Conservation (phyloP, 2,113 vertebrate genomes). For the Gadus chalcogrammus region DNA sequence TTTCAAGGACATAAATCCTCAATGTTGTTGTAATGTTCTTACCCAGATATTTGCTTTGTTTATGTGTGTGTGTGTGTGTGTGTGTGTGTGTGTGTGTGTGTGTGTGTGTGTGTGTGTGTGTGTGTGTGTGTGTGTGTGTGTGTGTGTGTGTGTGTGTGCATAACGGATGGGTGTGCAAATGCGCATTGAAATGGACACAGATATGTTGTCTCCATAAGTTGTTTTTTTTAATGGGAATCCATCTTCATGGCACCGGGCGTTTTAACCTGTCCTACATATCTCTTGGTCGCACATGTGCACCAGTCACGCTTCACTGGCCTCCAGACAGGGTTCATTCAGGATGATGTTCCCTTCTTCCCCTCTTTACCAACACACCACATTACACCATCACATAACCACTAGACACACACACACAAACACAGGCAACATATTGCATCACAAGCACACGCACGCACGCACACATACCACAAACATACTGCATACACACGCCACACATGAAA, state of each 20-base stretch:
- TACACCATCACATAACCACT: neutral
- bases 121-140: constrained; percentile 1
- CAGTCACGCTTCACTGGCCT: neutral
- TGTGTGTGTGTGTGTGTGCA: constrained; percentile 3
- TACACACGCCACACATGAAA: too few species aligned
- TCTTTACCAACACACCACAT: too few species aligned
- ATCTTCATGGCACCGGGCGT: neutral
- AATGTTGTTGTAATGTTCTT: too few species aligned
- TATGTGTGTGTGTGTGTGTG: constrained; percentile 1
- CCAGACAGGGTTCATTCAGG: neutral
- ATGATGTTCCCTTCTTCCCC: too few species aligned
- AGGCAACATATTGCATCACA: too few species aligned
- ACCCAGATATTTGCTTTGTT: neutral
- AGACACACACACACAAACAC: neutral
- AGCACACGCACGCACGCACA: neutral
- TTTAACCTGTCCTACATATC: neutral
- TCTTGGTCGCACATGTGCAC: neutral
- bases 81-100: neutral
- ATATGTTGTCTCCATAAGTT: neutral
- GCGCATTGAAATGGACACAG: neutral
- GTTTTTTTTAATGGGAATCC: neutral
- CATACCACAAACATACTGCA: too few species aligned
- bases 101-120: neutral
- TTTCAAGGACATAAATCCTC: neutral
- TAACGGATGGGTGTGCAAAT: neutral